Percentiles rank a stretch among this genome's conserved stretches.
These are phyloP conservation scores for Artemisiospiza belli DNA, from an alignment of 2,113 vertebrate genomes.

Conservation along the genomic window DNA sequence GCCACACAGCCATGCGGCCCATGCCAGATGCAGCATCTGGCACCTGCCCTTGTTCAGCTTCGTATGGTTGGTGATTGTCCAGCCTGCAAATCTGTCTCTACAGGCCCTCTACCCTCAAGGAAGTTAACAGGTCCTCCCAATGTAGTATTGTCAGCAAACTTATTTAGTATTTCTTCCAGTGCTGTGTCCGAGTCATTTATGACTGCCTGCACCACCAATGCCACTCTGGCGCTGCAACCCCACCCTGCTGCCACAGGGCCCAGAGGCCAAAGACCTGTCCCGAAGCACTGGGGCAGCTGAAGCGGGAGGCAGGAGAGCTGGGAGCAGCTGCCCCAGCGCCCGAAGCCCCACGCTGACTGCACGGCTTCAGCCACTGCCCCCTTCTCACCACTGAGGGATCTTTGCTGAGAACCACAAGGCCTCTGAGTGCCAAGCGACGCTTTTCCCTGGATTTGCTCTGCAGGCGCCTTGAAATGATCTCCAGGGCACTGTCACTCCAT, in stretches of 20 bases:
- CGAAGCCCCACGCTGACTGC: accelerated
- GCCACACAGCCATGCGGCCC: background rate
- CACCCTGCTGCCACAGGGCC: accelerated
- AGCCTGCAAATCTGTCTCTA: background rate
- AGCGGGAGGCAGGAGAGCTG: background rate
- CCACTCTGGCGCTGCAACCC: background rate
- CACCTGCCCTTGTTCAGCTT: background rate
- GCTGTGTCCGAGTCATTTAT: background rate
- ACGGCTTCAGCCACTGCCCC: accelerated
- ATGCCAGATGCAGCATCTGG: background rate
- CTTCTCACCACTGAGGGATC: no score
- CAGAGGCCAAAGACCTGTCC: background rate
- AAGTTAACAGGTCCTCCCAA: background rate
- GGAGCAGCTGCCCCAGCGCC: background rate
- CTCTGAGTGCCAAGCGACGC: no score
- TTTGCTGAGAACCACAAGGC: no score
- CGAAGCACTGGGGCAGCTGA: accelerated
- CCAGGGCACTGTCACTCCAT: no score
- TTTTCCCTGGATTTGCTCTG: no score
- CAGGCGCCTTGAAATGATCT: no score
- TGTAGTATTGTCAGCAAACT: background rate
- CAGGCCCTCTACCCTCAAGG: background rate
- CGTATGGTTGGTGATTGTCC: background rate
- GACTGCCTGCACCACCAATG: background rate
- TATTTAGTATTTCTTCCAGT: background rate